A percentile compares a stretch with the other conserved stretches of the same genome.
Conservation (phyloP, 2,797 vertebrate species). For the Phrynocephalus forsythii region DNA sequence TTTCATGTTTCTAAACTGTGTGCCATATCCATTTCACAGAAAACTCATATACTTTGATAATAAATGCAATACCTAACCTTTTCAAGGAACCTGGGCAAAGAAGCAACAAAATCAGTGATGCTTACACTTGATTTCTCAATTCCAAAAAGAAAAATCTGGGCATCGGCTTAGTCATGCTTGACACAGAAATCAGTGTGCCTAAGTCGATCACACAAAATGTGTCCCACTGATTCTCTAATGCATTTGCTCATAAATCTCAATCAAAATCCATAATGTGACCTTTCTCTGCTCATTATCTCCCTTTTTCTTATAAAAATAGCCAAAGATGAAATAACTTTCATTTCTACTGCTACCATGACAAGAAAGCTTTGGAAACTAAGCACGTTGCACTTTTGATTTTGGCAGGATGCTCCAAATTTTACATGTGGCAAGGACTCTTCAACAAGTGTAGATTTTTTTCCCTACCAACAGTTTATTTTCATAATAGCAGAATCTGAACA, state of each 20-base stretch:
- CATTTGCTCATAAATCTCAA: neutral
- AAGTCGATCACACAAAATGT: neutral
- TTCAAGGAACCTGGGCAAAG: neutral
- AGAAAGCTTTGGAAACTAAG: neutral
- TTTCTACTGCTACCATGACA: neutral
- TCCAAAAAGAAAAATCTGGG: neutral
- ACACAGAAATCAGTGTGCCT: neutral
- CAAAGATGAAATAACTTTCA: neutral
- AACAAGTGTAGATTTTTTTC: neutral
- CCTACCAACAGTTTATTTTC: neutral
- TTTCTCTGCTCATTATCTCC: neutral
- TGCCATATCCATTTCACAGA: neutral
- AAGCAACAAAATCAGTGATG: neutral
- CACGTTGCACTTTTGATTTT: neutral
- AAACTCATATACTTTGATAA: neutral
- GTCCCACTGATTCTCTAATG: neutral
- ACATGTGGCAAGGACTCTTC: neutral
- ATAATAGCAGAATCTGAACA: neutral
- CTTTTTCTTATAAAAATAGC: neutral
- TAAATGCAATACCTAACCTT: neutral
- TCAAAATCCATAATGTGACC: neutral
- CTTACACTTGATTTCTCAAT: neutral
- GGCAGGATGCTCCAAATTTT: neutral
- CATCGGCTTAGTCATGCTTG: neutral
- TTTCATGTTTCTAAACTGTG: neutral